phyloP scores from a whole-genome alignment of 2,113 vertebrate species.

The Corythoichthys haematopterus region DNA sequence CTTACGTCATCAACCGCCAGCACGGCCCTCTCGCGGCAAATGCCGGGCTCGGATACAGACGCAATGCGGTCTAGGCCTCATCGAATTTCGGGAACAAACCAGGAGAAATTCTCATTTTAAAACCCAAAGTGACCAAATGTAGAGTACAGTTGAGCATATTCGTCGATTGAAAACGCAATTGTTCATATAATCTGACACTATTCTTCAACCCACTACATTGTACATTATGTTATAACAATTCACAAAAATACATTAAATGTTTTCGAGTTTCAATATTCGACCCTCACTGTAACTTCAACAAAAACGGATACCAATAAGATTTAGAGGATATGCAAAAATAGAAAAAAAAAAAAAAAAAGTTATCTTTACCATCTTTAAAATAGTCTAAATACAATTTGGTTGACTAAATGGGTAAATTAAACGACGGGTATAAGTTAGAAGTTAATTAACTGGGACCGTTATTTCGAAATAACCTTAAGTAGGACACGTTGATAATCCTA shows the following conservation, averaged over 20 bases:
- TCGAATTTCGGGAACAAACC: not conserved
- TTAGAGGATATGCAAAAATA: not conserved
- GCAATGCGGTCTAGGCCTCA: conserved; percentile 13
- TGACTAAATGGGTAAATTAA: not conserved
- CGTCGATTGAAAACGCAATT: not conserved
- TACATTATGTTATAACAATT: too few species aligned
- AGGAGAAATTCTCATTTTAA: not conserved
- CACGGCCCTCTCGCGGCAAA: not conserved
- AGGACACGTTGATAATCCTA: conserved; percentile 10
- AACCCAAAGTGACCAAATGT: not conserved
- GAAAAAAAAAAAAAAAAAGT: not conserved
- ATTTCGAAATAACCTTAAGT: not conserved
- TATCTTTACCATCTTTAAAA: not conserved
- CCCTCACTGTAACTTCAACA: too few species aligned
- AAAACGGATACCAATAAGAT: too few species aligned
- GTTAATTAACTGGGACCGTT: not conserved
- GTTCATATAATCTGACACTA: too few species aligned
- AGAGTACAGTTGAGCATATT: not conserved
- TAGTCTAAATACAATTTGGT: not conserved
- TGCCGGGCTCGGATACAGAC: conserved; percentile 1
- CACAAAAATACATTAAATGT: too few species aligned
- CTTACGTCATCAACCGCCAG: conserved; percentile 6
- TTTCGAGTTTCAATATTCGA: too few species aligned
- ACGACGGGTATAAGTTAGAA: not conserved
- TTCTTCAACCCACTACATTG: too few species aligned